Evolutionary conservation across 2,888 invertebrate species (phyloP).

Genomic region (Orchesellides sinensis): DNA sequence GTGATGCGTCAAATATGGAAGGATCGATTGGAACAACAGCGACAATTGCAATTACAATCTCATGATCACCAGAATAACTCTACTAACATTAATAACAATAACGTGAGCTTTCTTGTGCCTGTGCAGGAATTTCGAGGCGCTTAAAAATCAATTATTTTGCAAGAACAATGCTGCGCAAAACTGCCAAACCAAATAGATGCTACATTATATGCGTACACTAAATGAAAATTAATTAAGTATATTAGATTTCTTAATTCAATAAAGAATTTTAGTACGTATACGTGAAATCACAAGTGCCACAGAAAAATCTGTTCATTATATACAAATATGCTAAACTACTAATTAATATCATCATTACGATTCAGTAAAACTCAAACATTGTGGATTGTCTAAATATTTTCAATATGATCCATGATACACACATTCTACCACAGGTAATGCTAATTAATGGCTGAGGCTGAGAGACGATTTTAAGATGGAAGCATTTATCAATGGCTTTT

Average conservation of each 20-base stretch:
- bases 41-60: conserved; percentile 10
- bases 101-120: background rate
- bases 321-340: too few species aligned
- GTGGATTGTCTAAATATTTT: too few species aligned
- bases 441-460: too few species aligned
- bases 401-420: too few species aligned
- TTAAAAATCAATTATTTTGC: conserved; percentile 24
- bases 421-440: background rate
- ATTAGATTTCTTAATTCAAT: too few species aligned
- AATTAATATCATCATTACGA: too few species aligned
- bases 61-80: conserved; percentile 7
- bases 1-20: conserved; percentile 84
- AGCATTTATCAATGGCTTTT: too few species aligned
- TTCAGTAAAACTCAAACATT: too few species aligned
- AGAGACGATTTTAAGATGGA: too few species aligned
- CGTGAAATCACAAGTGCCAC: background rate
- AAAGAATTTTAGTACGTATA: background rate
- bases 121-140: background rate
- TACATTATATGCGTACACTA: background rate
- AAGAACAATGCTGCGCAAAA: background rate
- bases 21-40: conserved; percentile 76
- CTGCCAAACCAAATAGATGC: background rate
- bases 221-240: too few species aligned
- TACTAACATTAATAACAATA: conserved; percentile 25
- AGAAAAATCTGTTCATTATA: background rate